Base-by-base conservation (phyloP, 2,113 vertebrate genomes). In the Oriolus oriolus region DNA sequence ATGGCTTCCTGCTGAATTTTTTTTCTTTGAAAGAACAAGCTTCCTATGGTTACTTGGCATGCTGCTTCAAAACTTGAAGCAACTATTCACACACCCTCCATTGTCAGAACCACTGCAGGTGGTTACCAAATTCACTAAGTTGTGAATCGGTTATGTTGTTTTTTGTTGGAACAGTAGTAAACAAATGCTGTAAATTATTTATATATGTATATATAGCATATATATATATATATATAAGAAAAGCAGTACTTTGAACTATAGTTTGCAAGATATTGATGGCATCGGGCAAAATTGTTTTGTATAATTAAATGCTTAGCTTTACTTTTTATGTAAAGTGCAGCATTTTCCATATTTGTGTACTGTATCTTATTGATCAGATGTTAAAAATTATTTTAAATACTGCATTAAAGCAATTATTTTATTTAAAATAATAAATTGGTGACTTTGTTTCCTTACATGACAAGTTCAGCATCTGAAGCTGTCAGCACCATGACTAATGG, bases 341-440 rank as follows among this genome's bases (percentile, higher is more conserved):
- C 96, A 96, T 97, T 97, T 97, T 87, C 89, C 95, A 89, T 97
- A 87, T 96, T 98, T 98, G 94, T 98, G 96, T 97, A 97, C 96
- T 96, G 78, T 94, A 97, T 96, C 95, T 97, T 98, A 96, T 68
- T 96, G 97, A 98, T 93, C 95, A 97, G 94, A 97, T 97, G 97
- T 98, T 97, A 90, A 97, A 97, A 96, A 95, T 97, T 98, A 98
- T 98, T 98, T 98, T 97, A 98, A 97, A 97, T 97, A 98, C 91
- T 96, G 73, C 96, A 98, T 98, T 98, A 98, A 98, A 98, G 81
- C 85, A 96, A 97, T 97, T 98, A 98, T 98, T 98, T 98, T 98
- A 97, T 97, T 98, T 98, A 97, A 97, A 97, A 97, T 60, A 95
- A 91, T 89, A 94, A 79, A 76, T 56, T 4, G 10, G 22, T 91